A percentile compares a stretch with the other conserved stretches of the same genome.
Conservation (phyloP, 2,797 vertebrate species). For the Borostomias antarcticus region DNA sequence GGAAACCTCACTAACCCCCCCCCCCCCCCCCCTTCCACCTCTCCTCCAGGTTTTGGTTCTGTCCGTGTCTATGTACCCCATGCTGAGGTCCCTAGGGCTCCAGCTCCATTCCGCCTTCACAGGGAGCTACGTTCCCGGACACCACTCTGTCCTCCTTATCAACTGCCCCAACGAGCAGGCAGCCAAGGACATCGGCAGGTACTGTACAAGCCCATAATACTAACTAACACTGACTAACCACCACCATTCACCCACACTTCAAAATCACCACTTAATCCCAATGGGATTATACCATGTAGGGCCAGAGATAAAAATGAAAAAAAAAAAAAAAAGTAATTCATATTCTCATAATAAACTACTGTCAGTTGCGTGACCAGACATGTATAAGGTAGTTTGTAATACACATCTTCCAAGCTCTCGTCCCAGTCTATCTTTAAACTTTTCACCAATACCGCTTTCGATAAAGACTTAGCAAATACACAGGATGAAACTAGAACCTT, state of each 20-base stretch:
- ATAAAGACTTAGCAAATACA: too few species aligned
- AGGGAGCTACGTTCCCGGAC: constrained; percentile 77
- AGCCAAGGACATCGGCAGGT: constrained; percentile 88
- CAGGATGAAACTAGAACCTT: too few species aligned
- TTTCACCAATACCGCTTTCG: neutral
- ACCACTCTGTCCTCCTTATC: constrained; percentile 82
- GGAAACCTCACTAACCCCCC: neutral
- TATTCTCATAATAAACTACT: too few species aligned
- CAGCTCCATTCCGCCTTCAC: constrained; percentile 75
- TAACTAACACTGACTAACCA: neutral
- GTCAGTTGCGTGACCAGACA: too few species aligned
- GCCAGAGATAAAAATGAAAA: neutral
- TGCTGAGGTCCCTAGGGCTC: constrained; percentile 71
- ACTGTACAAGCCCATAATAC: neutral
- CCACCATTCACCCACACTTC: too few species aligned
- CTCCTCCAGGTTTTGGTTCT: constrained; percentile 61
- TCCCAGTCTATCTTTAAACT: neutral
- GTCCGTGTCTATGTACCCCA: constrained; percentile 70
- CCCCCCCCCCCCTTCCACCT: neutral
- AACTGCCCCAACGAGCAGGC: constrained; percentile 85
- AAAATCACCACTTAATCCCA: too few species aligned
- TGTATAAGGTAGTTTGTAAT: neutral
- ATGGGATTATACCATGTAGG: too few species aligned
- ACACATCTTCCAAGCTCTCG: neutral
- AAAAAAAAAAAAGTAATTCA: too few species aligned